These are phyloP conservation scores for Fundulus diaphanus DNA, from an alignment of 2,797 vertebrate species.

Conservation along the genomic window DNA sequence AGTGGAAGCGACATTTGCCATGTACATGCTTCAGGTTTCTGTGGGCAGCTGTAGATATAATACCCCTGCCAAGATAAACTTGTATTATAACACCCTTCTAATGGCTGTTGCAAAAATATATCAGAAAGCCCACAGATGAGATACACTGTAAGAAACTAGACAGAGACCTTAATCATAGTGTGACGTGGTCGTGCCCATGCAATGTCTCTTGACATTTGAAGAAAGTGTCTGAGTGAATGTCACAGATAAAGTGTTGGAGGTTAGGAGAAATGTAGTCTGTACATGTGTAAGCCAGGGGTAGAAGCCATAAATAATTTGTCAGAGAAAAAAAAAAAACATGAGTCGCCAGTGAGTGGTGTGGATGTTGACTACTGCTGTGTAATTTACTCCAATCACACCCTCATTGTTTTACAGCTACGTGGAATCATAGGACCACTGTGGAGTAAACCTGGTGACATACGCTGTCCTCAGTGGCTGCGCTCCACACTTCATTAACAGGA, in stretches of 20 bases:
- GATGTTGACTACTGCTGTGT: constrained; percentile 62
- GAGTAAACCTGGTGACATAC: constrained; percentile 72
- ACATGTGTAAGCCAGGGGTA: constrained; percentile 27
- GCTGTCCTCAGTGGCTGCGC: constrained; percentile 61
- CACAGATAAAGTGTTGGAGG: constrained; percentile 50
- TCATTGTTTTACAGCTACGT: constrained; percentile 78
- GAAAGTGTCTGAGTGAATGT: constrained; percentile 41
- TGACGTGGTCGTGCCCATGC: constrained; percentile 27
- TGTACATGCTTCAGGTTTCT: not conserved
- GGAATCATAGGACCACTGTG: constrained; percentile 55
- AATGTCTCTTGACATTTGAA: constrained; percentile 55
- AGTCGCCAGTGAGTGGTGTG: constrained; percentile 56
- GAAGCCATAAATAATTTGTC: constrained; percentile 43
- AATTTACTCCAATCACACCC: constrained; percentile 76
- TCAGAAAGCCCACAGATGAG: not conserved
- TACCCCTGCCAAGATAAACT: too few relatives aligned
- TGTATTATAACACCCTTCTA: not conserved
- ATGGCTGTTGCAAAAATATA: not conserved
- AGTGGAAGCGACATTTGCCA: not conserved
- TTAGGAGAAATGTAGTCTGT: constrained; percentile 29
- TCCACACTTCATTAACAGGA: constrained; percentile 77
- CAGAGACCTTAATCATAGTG: constrained; percentile 28
- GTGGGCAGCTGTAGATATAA: not conserved
- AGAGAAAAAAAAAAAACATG: constrained; percentile 21
- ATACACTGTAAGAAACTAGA: constrained; percentile 4